phyloP scores from a whole-genome alignment of 2,113 vertebrate genomes.

The Reinhardtius hippoglossoides region DNA sequence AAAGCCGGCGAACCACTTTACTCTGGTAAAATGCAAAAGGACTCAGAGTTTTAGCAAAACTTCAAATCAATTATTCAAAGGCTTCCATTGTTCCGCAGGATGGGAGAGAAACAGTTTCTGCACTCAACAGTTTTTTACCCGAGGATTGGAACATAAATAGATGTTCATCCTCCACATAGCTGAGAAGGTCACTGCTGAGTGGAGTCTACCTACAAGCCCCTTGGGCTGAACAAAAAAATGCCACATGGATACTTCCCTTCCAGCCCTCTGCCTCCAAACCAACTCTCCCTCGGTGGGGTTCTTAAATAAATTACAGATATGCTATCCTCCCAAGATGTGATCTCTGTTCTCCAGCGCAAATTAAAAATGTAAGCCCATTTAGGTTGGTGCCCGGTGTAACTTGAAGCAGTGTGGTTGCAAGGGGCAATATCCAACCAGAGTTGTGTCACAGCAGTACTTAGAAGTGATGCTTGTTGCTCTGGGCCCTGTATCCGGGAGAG shows the following conservation, averaged over 20 bases:
- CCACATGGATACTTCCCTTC: constrained; percentile 70
- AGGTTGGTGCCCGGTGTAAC: constrained; percentile 76
- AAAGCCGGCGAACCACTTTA: constrained; percentile 45
- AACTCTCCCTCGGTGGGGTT: constrained; percentile 63
- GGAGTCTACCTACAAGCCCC: constrained; percentile 67
- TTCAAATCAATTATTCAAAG: constrained; percentile 66
- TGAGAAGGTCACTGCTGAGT: constrained; percentile 68
- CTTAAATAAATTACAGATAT: constrained; percentile 82
- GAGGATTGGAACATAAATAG: constrained; percentile 60
- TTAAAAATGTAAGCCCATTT: constrained; percentile 84
- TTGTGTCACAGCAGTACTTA: constrained; percentile 63
- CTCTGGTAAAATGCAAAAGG: constrained; percentile 51
- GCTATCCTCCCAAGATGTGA: constrained; percentile 81
- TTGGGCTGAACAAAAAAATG: constrained; percentile 59
- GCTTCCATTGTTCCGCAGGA: constrained; percentile 49
- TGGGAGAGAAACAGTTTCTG: constrained; percentile 27
- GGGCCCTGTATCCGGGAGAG: constrained; percentile 41
- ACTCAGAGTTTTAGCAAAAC: constrained; percentile 61
- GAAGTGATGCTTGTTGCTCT: constrained; percentile 64
- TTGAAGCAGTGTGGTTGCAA: constrained; percentile 72
- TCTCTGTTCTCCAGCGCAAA: constrained; percentile 78
- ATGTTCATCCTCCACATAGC: constrained; percentile 53
- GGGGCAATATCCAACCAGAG: constrained; percentile 65
- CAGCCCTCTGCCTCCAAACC: constrained; percentile 70
- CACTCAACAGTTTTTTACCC: constrained; percentile 47